Base-by-base conservation (phyloP, 2,113 vertebrate species). In the Rissa tridactyla region DNA sequence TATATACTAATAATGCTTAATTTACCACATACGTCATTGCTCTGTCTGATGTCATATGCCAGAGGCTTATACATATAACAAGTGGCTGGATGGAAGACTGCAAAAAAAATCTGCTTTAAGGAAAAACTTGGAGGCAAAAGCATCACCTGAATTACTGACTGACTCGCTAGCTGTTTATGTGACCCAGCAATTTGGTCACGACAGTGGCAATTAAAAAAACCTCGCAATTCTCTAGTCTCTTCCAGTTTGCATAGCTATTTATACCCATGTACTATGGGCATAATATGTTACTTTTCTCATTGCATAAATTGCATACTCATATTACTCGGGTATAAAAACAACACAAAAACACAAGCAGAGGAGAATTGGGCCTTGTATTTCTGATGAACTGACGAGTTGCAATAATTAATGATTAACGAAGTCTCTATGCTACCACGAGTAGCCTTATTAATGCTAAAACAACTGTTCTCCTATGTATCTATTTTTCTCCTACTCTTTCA, bases 201-300 rank as follows among this genome's bases (percentile, higher is more conserved):
- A 91, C 49, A 82, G n/a, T 47, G 36, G 46, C 49, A 85, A 69
- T 64, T 72, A 68, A 94, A 90, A 84, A 40, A 30, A 1, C 4
- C 32, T 60, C 8, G 2, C 51, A 86, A 36, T 68, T 76, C 36
- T 75, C 40, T 62, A 36, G 11, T 55, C 38, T 91, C 40, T 89
- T 92, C 52, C 61, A 72, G 47, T 86, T 93, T 95, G 95, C 96
- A 96, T 96, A 96, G 96, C 86, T 92, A 49, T 87, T 81, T 85
- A 66, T 65, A 70, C 86, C 94, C 86, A 61, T 51, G 22, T 61
- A 65, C 34, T 46, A 32, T 29, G 57, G 86, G 91, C 61, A 69
- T 22, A 80, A 36, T 65, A 51, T 60, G 60, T 96, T 58, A 60
- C 69, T 79, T 57, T 77, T 76, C 66, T 84, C 58, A 58, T 89